Percentiles rank a stretch among this genome's conserved stretches.
phyloP scores from a whole-genome alignment of 2,888 invertebrate species.

The Amphipoea lucens region DNA sequence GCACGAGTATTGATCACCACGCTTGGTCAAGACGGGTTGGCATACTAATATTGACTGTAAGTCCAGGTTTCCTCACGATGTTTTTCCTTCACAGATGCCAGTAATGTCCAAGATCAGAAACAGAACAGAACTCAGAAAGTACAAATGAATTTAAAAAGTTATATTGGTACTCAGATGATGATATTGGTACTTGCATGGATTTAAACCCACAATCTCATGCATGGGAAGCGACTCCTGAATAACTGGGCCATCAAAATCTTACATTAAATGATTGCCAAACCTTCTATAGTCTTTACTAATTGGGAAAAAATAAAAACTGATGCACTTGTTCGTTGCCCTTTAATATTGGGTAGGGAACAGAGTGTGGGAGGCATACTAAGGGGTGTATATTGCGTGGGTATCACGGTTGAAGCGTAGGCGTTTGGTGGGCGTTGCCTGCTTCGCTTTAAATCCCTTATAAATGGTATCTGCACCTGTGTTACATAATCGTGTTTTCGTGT shows the following conservation, averaged over 20 bases:
- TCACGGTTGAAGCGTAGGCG: slow-evolving; percentile 62
- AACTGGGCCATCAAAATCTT: background rate
- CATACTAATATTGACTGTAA: background rate
- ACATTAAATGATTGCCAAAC: background rate
- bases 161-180: background rate
- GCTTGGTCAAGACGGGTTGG: background rate
- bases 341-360: slow-evolving; percentile 20
- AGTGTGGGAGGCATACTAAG: slow-evolving; percentile 37
- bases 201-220: background rate
- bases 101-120: background rate
- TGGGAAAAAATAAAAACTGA: background rate
- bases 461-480: slow-evolving; percentile 34
- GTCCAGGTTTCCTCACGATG: background rate
- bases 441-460: slow-evolving; percentile 58
- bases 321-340: slow-evolving; percentile 20
- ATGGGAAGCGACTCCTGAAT: background rate
- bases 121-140: background rate
- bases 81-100: background rate
- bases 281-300: background rate
- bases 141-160: background rate
- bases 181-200: no score
- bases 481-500: slow-evolving; percentile 16
- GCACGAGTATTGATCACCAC: background rate
- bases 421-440: slow-evolving; percentile 64
- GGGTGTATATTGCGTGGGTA: slow-evolving; percentile 59